Base-by-base conservation (phyloP, 2,888 invertebrate species). In the Pemphredon lugubris region DNA sequence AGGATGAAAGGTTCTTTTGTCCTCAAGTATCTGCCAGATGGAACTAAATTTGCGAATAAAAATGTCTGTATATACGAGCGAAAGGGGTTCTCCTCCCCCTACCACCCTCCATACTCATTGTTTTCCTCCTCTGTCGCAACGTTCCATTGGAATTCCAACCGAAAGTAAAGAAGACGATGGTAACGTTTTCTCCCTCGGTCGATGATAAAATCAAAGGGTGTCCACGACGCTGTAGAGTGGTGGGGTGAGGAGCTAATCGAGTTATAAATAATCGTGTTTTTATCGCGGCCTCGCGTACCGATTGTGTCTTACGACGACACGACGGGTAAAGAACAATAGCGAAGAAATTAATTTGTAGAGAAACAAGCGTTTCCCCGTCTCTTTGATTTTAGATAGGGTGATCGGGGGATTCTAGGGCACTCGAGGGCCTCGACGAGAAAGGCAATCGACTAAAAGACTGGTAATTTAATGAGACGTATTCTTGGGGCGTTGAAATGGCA, bases 1-100 rank as follows among this genome's bases (percentile, higher is more conserved):
- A 79, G 79, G 75, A 70, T 75, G 79, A 73, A 54, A 67, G 72
- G 48, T 57, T 79, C 77, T 75, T 73, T 75, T 79, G 75, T 77
- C 66, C 61, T 60, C 61, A 54, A 54, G 34, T 20, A 64, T 59
- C 64, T 30, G 58, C 40, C 51, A 39, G 61, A 55, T 55, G 32
- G 53, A 59, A 74, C 72, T 68, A 77, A 77, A 77, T 77, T 77
- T 71, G 63, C 68, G 47, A 71, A 68, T 45, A 61, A 63, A 54
- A 68, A 40, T 23, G 44, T 40, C 9, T 6, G 37, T 26, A 39
- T 39, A 47, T 57, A 30, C 18, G 53, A 47, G 16, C 40, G 23
- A 14, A n/a, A 23, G 30, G 23, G 20, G 50, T 32, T 37, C n/a
- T n/a, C n/a, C n/a, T n/a, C n/a, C n/a, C n/a, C n/a, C n/a, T n/a